Conservation (phyloP, 2,888 invertebrate genomes). For the Metacarcinus magister region DNA sequence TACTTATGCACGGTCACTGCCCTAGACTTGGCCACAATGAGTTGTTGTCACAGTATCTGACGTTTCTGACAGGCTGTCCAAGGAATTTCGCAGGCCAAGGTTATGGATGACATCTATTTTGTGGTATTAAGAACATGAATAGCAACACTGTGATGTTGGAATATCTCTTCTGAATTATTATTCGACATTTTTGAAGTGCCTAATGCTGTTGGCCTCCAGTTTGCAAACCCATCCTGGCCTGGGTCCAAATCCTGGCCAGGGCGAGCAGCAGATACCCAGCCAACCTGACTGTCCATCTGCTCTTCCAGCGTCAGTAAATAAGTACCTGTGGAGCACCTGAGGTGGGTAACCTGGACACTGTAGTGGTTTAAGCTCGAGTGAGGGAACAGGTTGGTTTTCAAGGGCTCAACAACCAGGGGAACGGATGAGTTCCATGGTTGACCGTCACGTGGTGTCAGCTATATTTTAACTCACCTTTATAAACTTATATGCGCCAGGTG, state of each 20-base stretch:
- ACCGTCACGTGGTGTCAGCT: background rate
- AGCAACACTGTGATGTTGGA: background rate
- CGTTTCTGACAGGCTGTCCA: background rate
- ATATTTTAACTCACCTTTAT: background rate
- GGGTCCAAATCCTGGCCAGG: constrained; percentile 29
- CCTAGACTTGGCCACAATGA: background rate
- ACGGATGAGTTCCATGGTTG: background rate
- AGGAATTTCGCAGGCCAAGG: background rate
- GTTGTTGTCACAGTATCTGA: background rate
- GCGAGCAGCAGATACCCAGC: background rate
- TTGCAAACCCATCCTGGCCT: constrained; percentile 1
- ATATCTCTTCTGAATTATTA: background rate
- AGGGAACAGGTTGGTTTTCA: background rate
- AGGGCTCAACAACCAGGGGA: background rate
- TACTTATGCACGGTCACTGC: background rate
- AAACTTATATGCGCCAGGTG: background rate
- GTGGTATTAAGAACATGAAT: background rate
- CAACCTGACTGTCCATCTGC: background rate
- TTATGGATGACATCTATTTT: background rate
- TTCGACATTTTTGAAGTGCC: background rate
- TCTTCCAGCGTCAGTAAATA: background rate
- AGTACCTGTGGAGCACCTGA: background rate
- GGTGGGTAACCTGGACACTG: background rate
- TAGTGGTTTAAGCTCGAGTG: background rate
- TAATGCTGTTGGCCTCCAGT: background rate